Evolutionary conservation across 2,797 vertebrate species (phyloP).

Genomic region (Carapus acus): DNA sequence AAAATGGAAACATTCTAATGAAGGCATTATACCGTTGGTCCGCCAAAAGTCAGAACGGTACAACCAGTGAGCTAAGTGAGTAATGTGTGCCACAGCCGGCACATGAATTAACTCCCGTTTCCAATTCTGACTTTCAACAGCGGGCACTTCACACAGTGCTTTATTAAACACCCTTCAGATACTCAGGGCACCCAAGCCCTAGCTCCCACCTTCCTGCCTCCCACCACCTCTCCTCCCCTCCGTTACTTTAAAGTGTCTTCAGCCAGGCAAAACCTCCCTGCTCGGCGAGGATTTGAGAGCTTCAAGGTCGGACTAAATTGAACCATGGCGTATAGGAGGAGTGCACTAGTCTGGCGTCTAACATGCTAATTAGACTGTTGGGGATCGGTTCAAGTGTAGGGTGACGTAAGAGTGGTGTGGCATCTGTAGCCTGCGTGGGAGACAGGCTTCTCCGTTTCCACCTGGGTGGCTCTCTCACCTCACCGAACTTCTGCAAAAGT

Average conservation of each 20-base stretch:
- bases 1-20: constrained; percentile 24
- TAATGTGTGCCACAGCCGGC: constrained; percentile 3
- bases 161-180: constrained; percentile 27
- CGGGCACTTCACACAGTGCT: constrained; percentile 23
- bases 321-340: constrained; percentile 37
- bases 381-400: constrained; percentile 46
- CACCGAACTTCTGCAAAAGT: constrained; percentile 58
- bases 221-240: no score
- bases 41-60: no score
- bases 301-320: constrained; percentile 52
- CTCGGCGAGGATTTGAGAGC: constrained; percentile 31
- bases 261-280: constrained; percentile 20
- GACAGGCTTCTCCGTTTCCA: no score
- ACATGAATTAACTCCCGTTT: constrained; percentile 20
- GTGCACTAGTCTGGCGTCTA: constrained; percentile 26
- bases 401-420: constrained; percentile 41
- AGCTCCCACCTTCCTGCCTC: no score
- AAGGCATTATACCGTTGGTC: constrained; percentile 5
- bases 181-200: constrained; percentile 16
- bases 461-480: constrained; percentile 31
- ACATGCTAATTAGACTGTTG: constrained; percentile 41
- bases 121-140: constrained; percentile 10
- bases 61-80: not conserved
- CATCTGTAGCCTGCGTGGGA: constrained; percentile 38
- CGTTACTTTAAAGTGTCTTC: constrained; percentile 11